A percentile compares a stretch with the other conserved stretches of the same genome.
phyloP scores from a whole-genome alignment of 2,797 vertebrate species.

The Periophthalmus magnuspinnatus region DNA sequence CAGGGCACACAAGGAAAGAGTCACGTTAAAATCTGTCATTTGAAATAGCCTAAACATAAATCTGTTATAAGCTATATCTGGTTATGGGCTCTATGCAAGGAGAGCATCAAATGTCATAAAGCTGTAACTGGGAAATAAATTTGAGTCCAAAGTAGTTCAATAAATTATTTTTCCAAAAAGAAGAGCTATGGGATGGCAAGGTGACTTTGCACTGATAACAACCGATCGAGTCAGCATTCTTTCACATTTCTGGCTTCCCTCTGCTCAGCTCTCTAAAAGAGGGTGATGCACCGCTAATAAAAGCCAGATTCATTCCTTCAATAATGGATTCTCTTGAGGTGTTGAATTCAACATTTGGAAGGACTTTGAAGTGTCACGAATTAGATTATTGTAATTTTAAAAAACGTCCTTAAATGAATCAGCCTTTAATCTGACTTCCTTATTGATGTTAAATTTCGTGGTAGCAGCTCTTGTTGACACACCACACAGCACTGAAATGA shows the following conservation, averaged over 20 bases:
- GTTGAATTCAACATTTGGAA: constrained; percentile 33
- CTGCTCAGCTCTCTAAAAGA: constrained; percentile 1
- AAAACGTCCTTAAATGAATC: constrained; percentile 21
- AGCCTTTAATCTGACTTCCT: constrained; percentile 9
- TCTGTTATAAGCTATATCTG: constrained; percentile 2
- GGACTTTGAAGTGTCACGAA: constrained; percentile 35
- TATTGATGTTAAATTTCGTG: constrained; percentile 26
- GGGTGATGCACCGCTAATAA: constrained; percentile 22
- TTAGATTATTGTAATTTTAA: constrained; percentile 36
- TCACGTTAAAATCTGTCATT: neutral
- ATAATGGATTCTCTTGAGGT: constrained; percentile 6
- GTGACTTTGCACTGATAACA: constrained; percentile 43
- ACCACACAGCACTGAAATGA: neutral
- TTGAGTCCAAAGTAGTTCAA: constrained; percentile 12
- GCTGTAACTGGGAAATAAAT: constrained; percentile 27
- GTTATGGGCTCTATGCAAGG: constrained; percentile 4
- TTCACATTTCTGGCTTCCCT: constrained; percentile 4
- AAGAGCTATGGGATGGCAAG: constrained; percentile 20
- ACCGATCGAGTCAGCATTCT: constrained; percentile 24
- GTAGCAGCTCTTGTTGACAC: neutral
- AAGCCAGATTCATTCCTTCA: neutral
- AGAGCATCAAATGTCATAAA: constrained; percentile 25
- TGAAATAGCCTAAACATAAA: constrained; percentile 9
- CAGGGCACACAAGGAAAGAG: constrained; percentile 1
- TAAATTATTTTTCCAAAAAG: constrained; percentile 22